phyloP scores from a whole-genome alignment of 2,888 invertebrate species.

The Dichetophora obliterata region DNA sequence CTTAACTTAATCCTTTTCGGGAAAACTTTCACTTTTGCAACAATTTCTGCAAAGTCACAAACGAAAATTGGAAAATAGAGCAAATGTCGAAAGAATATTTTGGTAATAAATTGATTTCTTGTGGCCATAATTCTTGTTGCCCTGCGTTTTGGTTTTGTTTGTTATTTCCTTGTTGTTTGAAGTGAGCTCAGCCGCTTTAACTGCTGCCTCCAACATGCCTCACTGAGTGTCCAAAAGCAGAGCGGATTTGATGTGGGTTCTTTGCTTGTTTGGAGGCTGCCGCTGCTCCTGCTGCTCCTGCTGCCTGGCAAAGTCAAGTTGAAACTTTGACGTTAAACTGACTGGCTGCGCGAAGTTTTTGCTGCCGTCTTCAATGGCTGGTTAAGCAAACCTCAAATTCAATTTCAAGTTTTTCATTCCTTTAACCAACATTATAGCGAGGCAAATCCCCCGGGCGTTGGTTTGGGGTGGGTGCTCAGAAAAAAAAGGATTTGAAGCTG shows the following conservation, averaged over 20 bases:
- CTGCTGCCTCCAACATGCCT: background rate
- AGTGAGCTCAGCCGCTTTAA: background rate
- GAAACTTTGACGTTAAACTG: conserved; percentile 63
- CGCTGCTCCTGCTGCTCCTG: background rate
- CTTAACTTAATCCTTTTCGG: no score
- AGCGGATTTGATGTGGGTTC: background rate
- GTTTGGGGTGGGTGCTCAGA: background rate
- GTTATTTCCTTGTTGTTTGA: background rate
- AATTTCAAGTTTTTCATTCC: conserved; percentile 61
- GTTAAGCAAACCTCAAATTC: conserved; percentile 59
- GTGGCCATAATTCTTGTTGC: conserved; percentile 52
- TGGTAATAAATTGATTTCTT: conserved; percentile 52
- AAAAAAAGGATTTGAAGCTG: background rate
- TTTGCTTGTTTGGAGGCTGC: background rate
- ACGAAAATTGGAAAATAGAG: background rate
- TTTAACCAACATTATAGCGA: background rate
- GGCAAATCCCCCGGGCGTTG: conserved; percentile 8
- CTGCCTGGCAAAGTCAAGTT: conserved; percentile 6
- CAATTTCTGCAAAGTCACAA: background rate
- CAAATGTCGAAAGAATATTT: background rate
- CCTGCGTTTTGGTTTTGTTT: background rate
- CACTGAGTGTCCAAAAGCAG: background rate
- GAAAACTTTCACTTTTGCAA: background rate
- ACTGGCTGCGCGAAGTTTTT: conserved; percentile 47
- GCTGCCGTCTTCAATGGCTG: conserved; percentile 39